Percentiles rank a stretch among this genome's conserved stretches.
Conservation (phyloP, 2,113 vertebrate species). For the Lycocorax pyrrhopterus region DNA sequence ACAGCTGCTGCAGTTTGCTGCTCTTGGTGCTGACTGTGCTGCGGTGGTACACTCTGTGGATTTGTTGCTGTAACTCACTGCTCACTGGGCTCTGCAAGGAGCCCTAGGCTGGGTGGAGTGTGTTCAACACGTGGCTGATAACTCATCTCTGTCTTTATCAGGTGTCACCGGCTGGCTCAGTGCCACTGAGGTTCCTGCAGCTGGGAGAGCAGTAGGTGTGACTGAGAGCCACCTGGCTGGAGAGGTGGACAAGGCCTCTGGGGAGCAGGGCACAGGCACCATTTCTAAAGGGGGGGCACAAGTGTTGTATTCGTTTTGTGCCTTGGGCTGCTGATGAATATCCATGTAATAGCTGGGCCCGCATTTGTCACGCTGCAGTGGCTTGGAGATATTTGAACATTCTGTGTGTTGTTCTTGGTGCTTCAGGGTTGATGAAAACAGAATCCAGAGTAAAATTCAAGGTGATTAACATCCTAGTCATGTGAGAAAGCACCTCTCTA, state of each 20-base stretch:
- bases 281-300: neutral
- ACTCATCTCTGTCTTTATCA: neutral
- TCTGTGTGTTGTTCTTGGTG: neutral
- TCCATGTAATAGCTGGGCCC: neutral
- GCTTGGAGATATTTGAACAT: neutral
- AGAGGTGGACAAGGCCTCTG: neutral
- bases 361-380: accelerated
- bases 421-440: neutral
- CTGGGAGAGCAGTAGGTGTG: neutral
- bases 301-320: neutral
- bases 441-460: neutral
- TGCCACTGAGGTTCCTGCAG: neutral
- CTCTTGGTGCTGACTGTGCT: neutral
- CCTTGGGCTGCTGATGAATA: neutral
- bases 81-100: neutral
- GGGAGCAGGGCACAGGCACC: neutral
- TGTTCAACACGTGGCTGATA: accelerated
- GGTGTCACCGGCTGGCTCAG: neutral
- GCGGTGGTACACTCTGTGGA: neutral
- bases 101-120: accelerated
- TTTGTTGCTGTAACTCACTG: neutral
- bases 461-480: neutral
- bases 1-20: neutral
- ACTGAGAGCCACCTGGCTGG: neutral
- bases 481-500: neutral